Evolutionary conservation across 2,888 invertebrate species (phyloP).

Genomic region (Sepioteuthis lessoniana): DNA sequence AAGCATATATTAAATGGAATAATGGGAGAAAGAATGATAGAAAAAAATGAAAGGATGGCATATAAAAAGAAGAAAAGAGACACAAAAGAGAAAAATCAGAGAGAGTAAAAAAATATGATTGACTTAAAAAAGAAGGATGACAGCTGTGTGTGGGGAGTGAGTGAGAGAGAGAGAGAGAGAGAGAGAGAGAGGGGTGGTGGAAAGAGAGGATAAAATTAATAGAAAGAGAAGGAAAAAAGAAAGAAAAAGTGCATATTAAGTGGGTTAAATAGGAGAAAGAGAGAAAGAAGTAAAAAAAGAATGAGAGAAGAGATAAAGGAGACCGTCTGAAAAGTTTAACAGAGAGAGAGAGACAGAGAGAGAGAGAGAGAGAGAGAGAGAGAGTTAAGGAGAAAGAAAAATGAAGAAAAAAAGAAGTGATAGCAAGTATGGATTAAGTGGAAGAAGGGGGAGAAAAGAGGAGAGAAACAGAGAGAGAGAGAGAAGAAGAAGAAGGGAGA

Average conservation of each 20-base stretch:
- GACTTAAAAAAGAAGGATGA: no score
- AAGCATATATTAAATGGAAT: no score
- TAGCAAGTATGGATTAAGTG: background rate
- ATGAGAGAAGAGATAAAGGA: background rate
- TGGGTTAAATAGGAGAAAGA: background rate
- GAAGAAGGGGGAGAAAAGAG: background rate
- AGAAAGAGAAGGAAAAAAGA: background rate
- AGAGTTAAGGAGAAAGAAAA: background rate
- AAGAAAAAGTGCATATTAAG: background rate
- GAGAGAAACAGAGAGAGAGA: background rate
- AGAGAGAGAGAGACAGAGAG: background rate
- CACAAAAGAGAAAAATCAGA: no score
- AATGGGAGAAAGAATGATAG: no score
- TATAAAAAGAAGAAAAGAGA: no score
- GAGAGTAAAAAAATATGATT: no score
- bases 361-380: background rate
- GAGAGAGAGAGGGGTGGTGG: no score
- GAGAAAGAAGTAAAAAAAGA: no score
- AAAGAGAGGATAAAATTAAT: no score
- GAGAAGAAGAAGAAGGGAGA: background rate
- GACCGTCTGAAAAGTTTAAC: background rate
- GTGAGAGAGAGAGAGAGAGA: no score
- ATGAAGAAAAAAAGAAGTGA: background rate
- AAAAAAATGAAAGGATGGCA: no score
- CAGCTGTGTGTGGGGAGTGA: no score